phyloP scores from a whole-genome alignment of 30 jellyfish, hydroid and myxozoan genomes.

The Aurelia aurita region DNA sequence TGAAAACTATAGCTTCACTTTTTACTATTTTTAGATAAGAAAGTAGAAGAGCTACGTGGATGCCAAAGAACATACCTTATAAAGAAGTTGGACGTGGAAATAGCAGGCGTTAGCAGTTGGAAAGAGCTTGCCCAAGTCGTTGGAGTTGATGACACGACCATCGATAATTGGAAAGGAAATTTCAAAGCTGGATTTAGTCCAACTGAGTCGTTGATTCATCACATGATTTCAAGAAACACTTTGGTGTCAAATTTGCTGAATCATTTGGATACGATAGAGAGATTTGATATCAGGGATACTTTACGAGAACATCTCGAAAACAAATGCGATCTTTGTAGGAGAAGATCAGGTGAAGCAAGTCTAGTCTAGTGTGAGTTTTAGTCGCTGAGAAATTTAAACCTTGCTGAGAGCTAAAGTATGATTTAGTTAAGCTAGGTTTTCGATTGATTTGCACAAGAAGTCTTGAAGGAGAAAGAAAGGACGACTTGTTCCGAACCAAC shows the following conservation, averaged over 20 bases:
- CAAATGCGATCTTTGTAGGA: not conserved
- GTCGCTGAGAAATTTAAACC: too few species aligned
- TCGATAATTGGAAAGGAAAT: not conserved
- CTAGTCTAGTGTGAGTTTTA: too few species aligned
- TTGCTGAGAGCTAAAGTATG: too few species aligned
- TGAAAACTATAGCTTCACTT: too few species aligned
- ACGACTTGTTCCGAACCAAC: too few species aligned
- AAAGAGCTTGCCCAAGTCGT: not conserved
- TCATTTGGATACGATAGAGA: not conserved
- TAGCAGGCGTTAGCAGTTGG: not conserved
- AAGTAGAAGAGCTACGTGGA: not conserved
- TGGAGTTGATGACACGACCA: not conserved
- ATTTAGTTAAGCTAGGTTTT: too few species aligned
- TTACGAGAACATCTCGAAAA: not conserved
- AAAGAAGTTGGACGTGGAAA: not conserved
- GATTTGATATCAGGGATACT: not conserved
- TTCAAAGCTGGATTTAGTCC: not conserved
- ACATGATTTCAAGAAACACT: not conserved
- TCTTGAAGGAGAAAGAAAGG: too few species aligned
- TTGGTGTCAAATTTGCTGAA: not conserved
- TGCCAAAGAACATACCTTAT: constrained; percentile 6
- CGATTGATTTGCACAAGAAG: too few species aligned
- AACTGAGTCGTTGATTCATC: not conserved
- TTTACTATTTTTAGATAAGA: not conserved
- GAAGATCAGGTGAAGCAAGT: too few species aligned